Evolutionary conservation across 92 coral and sea anemone species (phyloP).

Genomic region (Siderastrea siderea): DNA sequence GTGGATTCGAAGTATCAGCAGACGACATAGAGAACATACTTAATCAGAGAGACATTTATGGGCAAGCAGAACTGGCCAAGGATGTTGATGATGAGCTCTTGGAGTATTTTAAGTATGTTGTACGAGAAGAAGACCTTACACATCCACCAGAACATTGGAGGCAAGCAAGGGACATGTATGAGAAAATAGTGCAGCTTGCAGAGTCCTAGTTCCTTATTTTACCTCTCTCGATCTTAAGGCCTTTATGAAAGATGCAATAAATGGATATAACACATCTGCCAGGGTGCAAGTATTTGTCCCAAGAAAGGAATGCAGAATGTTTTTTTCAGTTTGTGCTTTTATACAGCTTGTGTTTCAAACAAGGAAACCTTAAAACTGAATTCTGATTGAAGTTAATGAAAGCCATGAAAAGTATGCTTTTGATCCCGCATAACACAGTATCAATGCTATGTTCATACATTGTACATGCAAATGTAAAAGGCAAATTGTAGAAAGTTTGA

Average conservation of each 20-base stretch:
- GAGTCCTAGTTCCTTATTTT: too few relatives aligned
- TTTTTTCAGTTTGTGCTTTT: too few relatives aligned
- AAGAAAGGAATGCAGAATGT: not conserved
- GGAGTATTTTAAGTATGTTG: conserved; percentile 53
- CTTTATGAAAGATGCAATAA: too few relatives aligned
- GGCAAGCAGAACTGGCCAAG: conserved; percentile 43
- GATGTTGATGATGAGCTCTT: conserved; percentile 48
- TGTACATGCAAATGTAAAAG: not conserved
- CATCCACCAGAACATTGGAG: conserved; percentile 63
- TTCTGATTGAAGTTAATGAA: too few relatives aligned
- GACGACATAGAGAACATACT: conserved; percentile 31
- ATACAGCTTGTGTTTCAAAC: too few relatives aligned
- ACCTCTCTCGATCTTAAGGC: not conserved
- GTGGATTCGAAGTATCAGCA: too few relatives aligned
- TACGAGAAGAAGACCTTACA: conserved; percentile 40
- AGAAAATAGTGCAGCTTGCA: conserved; percentile 44
- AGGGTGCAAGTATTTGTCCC: not conserved
- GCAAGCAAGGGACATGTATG: conserved; percentile 47
- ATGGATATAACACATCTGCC: not conserved
- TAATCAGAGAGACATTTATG: conserved; percentile 58
- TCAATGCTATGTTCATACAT: too few relatives aligned
- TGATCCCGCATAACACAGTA: too few relatives aligned
- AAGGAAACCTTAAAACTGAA: too few relatives aligned
- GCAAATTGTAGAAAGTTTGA: not conserved
- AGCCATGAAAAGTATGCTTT: too few relatives aligned